Evolutionary conservation across 2,113 vertebrate genomes (phyloP).

Genomic region (Donacobius atricapilla): DNA sequence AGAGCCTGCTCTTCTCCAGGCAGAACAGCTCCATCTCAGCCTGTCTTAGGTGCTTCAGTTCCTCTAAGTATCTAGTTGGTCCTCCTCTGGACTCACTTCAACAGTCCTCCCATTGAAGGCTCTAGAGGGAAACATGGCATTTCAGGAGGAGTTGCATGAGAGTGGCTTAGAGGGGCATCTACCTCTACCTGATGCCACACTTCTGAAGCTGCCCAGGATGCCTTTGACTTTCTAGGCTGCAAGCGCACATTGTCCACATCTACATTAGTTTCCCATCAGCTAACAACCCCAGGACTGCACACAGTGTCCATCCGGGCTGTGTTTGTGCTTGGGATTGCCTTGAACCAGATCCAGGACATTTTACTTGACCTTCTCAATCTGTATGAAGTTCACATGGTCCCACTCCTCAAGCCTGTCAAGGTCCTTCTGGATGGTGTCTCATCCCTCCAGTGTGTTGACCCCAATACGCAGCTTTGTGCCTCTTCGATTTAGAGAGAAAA

Average conservation of each 20-base stretch:
- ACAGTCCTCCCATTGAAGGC: background rate
- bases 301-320: accelerated
- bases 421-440: background rate
- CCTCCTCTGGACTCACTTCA: background rate
- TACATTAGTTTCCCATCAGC: too few species aligned
- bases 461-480: accelerated
- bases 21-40: background rate
- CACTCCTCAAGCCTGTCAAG: background rate
- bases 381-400: background rate
- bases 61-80: background rate
- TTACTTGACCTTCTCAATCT: background rate
- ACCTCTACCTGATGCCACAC: background rate
- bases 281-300: background rate
- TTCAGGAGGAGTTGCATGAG: background rate
- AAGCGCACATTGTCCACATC: background rate
- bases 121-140: too few species aligned
- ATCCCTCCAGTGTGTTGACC: background rate
- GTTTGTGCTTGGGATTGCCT: background rate
- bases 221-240: background rate
- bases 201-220: background rate
- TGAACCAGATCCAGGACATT: background rate
- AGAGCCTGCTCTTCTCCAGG: background rate
- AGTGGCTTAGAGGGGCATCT: background rate
- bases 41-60: background rate
- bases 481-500: background rate